phyloP scores from a whole-genome alignment of 2,888 invertebrate species.

The Chymomyza amoena region DNA sequence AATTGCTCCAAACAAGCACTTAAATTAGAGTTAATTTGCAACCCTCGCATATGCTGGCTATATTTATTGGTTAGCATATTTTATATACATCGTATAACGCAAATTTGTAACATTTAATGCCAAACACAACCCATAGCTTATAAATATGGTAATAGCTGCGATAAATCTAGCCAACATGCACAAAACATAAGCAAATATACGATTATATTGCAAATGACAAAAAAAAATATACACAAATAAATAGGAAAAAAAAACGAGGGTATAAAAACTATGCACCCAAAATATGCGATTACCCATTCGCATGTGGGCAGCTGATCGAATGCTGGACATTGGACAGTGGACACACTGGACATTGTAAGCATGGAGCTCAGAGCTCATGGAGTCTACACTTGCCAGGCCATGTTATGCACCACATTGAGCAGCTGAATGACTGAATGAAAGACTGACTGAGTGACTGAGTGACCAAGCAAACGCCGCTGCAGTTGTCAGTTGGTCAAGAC shows the following conservation, averaged over 20 bases:
- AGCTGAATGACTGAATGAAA: slow-evolving; percentile 30
- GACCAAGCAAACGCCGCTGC: slow-evolving; percentile 1
- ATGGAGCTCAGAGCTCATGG: no score
- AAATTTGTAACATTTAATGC: slow-evolving; percentile 69
- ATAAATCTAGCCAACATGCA: slow-evolving; percentile 64
- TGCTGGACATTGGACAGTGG: slow-evolving; percentile 9
- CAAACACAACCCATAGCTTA: slow-evolving; percentile 56
- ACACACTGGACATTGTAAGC: slow-evolving; percentile 35
- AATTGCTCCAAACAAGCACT: neutral
- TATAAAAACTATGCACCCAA: neutral
- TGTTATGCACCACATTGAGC: slow-evolving; percentile 13
- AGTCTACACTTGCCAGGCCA: slow-evolving; percentile 64
- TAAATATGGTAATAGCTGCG: slow-evolving; percentile 65
- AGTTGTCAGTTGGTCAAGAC: slow-evolving; percentile 25
- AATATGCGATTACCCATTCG: slow-evolving; percentile 4
- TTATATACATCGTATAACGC: slow-evolving; percentile 5
- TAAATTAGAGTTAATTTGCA: neutral
- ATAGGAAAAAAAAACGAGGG: slow-evolving; percentile 2
- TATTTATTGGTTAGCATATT: neutral
- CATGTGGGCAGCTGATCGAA: slow-evolving; percentile 57
- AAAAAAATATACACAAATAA: neutral
- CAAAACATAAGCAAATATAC: slow-evolving; percentile 10
- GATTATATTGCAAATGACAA: neutral
- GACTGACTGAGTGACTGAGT: slow-evolving; percentile 7
- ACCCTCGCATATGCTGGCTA: neutral